These are phyloP conservation scores for Epizoanthus illoricatus DNA, from an alignment of 92 coral and sea anemone genomes.

Conservation along the genomic window DNA sequence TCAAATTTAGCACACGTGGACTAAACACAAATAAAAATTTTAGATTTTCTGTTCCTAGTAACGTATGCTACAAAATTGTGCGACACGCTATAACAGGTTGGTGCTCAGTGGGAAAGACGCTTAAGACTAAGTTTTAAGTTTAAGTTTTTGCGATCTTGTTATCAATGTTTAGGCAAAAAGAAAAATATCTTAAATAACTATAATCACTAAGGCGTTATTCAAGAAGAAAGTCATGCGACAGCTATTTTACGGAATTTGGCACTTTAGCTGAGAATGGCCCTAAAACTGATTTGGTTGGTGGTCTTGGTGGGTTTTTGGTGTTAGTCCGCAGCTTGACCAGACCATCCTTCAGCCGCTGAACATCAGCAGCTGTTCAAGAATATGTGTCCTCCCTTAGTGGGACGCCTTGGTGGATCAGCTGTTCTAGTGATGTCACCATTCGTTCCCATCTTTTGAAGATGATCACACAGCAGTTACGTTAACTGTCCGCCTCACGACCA, in stretches of 20 bases:
- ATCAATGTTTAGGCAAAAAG: not conserved
- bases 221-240: not conserved
- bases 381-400: constrained; percentile 18
- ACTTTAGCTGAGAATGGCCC: not conserved
- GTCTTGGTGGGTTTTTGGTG: constrained; percentile 22
- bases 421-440: not conserved
- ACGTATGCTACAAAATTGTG: constrained; percentile 18
- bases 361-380: constrained; percentile 13
- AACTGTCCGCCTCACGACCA: constrained; percentile 23
- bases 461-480: constrained; percentile 4
- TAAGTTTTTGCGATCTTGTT: not conserved
- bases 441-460: constrained; percentile 1
- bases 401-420: constrained; percentile 1
- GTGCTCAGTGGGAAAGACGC: not conserved
- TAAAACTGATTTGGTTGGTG: constrained; percentile 13
- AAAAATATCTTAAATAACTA: too few relatives aligned
- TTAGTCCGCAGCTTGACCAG: constrained; percentile 5
- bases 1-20: not conserved
- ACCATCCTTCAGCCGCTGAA: constrained; percentile 6
- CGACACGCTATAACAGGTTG: not conserved
- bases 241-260: not conserved
- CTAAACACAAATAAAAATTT: not conserved
- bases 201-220: not conserved
- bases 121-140: not conserved
- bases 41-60: not conserved